Percentiles rank a stretch among this genome's conserved stretches.
Evolutionary conservation across 2,113 vertebrate genomes (phyloP).

Genomic region (Macaca nemestrina): DNA sequence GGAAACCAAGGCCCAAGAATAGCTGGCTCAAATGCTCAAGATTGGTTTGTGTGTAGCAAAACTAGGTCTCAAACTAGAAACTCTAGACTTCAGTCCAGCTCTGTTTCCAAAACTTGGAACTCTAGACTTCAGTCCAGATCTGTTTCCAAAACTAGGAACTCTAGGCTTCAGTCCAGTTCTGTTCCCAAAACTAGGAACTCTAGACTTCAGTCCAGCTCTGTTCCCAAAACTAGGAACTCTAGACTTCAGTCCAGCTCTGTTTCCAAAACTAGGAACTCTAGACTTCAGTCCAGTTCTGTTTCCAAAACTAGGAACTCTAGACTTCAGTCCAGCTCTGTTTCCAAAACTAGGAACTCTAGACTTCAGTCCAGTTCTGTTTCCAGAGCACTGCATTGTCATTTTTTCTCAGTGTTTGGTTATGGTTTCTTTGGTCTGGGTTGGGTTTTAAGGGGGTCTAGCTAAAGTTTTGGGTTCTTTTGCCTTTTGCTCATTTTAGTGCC

Average conservation of each 20-base stretch:
- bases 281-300: no score
- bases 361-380: neutral
- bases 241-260: neutral
- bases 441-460: neutral
- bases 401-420: neutral
- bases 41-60: neutral
- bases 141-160: no score
- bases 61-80: neutral
- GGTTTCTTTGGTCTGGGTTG: neutral
- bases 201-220: no score
- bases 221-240: neutral
- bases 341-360: no score
- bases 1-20: neutral
- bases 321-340: no score
- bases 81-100: neutral
- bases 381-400: neutral
- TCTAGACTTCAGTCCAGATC: no score
- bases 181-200: no score
- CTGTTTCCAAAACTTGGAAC: neutral
- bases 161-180: no score
- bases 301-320: no score
- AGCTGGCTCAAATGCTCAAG: neutral
- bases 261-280: neutral
- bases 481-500: slow-evolving; percentile 87
- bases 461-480: slow-evolving; percentile 26